phyloP scores from a whole-genome alignment of 30 jellyfish, hydroid and myxozoan species.

The Pseudorhiza aurosa region DNA sequence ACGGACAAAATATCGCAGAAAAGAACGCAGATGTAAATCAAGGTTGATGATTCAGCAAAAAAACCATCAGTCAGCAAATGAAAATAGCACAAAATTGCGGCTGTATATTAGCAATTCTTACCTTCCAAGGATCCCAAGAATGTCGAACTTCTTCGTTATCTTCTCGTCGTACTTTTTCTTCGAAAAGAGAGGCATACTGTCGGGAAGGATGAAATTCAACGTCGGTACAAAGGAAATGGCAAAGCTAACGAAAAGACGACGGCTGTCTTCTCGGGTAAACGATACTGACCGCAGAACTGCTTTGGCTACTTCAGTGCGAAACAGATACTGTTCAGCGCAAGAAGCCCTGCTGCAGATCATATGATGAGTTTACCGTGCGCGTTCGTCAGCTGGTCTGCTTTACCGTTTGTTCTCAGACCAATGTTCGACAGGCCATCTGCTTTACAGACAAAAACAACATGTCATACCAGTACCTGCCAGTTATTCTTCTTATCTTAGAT shows the following conservation, averaged over 20 bases:
- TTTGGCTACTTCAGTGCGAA: not conserved
- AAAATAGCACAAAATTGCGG: too few species aligned
- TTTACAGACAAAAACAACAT: not conserved
- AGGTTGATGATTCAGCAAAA: too few species aligned
- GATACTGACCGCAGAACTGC: not conserved
- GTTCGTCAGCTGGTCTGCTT: not conserved
- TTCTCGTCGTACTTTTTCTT: conserved; percentile 90
- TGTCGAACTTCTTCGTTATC: conserved; percentile 76
- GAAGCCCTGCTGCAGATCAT: too few species aligned
- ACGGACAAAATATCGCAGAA: too few species aligned
- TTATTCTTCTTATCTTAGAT: not conserved
- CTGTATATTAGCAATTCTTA: too few species aligned
- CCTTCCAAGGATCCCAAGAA: conserved; percentile 82
- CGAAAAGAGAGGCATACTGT: conserved; percentile 89
- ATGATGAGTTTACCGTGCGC: too few species aligned
- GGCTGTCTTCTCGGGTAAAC: not conserved
- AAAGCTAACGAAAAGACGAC: not conserved
- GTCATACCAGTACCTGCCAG: not conserved
- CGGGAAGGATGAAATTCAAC: not conserved
- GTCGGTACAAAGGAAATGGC: not conserved
- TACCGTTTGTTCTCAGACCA: not conserved
- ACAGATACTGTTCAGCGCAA: not conserved
- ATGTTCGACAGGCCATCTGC: conserved; percentile 21
- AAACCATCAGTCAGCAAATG: too few species aligned
- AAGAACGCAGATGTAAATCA: too few species aligned